These are phyloP conservation scores for Aplidium turbinatum DNA, from an alignment of 23 tunicate genomes.

Conservation along the genomic window DNA sequence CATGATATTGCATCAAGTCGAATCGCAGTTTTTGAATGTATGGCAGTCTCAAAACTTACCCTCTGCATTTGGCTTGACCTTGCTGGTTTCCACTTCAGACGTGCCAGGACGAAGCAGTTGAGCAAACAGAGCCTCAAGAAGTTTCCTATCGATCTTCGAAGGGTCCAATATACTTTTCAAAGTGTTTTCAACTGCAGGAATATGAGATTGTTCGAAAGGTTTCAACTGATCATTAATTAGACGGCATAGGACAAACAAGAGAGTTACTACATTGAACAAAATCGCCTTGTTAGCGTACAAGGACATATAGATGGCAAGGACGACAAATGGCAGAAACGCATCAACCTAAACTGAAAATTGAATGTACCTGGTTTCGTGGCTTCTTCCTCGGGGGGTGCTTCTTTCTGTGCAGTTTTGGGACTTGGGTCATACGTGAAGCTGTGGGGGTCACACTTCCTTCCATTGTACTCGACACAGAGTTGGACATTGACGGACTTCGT, in stretches of 20 bases:
- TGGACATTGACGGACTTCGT: constrained; percentile 88
- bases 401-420: constrained; percentile 13
- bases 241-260: not conserved
- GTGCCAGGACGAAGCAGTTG: constrained; percentile 6
- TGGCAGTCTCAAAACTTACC: not conserved
- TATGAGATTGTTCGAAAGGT: not conserved
- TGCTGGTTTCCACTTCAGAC: constrained; percentile 5
- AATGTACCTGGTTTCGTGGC: constrained; percentile 8
- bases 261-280: too few relatives aligned
- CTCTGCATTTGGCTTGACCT: not conserved
- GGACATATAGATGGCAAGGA: not conserved
- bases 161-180: not conserved
- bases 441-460: constrained; percentile 82
- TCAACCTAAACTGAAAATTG: too few relatives aligned
- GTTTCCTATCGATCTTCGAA: constrained; percentile 41
- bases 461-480: constrained; percentile 76
- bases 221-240: not conserved
- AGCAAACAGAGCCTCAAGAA: constrained; percentile 47
- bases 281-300: not conserved
- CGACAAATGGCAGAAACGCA: too few relatives aligned
- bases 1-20: not conserved
- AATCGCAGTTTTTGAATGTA: not conserved
- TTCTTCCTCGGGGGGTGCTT: constrained; percentile 9
- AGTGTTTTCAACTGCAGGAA: constrained; percentile 13
- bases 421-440: constrained; percentile 79